These are phyloP conservation scores for Ammodytes dubius DNA, from an alignment of 2,113 vertebrate genomes.

Conservation along the genomic window DNA sequence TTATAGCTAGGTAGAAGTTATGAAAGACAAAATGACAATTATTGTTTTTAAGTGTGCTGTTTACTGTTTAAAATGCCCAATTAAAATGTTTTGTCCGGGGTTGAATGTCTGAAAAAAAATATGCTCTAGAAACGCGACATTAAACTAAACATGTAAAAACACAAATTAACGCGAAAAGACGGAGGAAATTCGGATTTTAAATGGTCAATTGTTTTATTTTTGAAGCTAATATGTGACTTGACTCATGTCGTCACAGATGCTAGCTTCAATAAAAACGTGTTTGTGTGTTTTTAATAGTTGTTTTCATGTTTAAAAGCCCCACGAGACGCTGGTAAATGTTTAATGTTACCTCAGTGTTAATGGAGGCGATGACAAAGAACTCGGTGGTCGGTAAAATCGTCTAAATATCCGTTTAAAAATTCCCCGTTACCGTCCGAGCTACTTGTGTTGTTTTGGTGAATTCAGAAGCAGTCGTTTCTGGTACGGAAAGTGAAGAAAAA, in stretches of 20 bases:
- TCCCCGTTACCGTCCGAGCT: neutral
- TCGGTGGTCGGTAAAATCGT: accelerated
- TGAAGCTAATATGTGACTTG: neutral
- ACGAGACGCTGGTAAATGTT: neutral
- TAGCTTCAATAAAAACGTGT: neutral
- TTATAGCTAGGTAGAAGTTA: no score
- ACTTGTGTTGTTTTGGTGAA: conserved; percentile 17
- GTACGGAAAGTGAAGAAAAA: neutral
- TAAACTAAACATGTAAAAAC: neutral
- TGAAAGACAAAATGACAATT: no score
- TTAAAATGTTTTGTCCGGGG: no score
- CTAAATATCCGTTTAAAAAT: neutral
- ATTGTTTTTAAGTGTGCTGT: no score
- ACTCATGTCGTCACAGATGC: neutral
- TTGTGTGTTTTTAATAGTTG: accelerated
- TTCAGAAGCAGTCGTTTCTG: neutral
- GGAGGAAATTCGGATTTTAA: no score
- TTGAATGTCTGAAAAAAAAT: no score
- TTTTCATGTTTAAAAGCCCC: neutral
- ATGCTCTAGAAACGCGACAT: neutral
- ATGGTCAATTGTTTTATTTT: no score
- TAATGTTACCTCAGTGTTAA: neutral
- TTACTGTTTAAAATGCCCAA: no score
- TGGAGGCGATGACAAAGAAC: neutral
- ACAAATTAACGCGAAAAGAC: neutral